Conservation (phyloP, 1,140 invertebrate species). For the Aradophagus sp. region DNA sequence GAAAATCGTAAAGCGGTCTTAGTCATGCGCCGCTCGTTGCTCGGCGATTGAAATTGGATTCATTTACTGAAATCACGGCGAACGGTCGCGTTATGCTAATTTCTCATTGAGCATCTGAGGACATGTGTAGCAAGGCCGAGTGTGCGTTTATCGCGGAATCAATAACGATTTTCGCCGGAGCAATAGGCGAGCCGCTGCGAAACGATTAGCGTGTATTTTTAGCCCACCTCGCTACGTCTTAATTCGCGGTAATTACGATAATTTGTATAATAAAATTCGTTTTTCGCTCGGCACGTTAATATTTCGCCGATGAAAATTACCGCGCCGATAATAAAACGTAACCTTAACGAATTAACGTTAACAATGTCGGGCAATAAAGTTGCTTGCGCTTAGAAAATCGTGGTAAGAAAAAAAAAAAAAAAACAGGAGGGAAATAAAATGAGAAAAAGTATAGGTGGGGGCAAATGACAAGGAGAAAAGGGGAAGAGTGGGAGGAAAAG, state of each 20-base stretch:
- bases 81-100: conserved; percentile 35
- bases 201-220: conserved; percentile 25
- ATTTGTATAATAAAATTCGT: conserved; percentile 50
- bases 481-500: too few species aligned
- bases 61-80: conserved; percentile 23
- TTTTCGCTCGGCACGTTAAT: conserved; percentile 35
- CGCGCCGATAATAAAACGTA: conserved; percentile 44
- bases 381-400: conserved; percentile 27
- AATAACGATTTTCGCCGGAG: conserved; percentile 51
- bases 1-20: conserved; percentile 1
- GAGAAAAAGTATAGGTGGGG: too few species aligned
- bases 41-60: conserved; percentile 20
- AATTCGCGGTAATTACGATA: conserved; percentile 52
- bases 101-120: conserved; percentile 22
- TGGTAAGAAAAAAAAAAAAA: conserved; percentile 31
- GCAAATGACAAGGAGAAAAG: too few species aligned
- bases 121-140: conserved; percentile 43
- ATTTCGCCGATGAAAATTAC: conserved; percentile 42
- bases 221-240: conserved; percentile 31
- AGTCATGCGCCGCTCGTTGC: conserved; percentile 9
- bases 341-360: conserved; percentile 41
- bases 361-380: conserved; percentile 35
- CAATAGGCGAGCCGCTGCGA: conserved; percentile 9
- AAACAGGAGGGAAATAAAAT: conserved; percentile 1
- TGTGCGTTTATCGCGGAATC: conserved; percentile 39